phyloP scores from a whole-genome alignment of 1,140 invertebrate genomes.

The Lutraria rhynchaena region DNA sequence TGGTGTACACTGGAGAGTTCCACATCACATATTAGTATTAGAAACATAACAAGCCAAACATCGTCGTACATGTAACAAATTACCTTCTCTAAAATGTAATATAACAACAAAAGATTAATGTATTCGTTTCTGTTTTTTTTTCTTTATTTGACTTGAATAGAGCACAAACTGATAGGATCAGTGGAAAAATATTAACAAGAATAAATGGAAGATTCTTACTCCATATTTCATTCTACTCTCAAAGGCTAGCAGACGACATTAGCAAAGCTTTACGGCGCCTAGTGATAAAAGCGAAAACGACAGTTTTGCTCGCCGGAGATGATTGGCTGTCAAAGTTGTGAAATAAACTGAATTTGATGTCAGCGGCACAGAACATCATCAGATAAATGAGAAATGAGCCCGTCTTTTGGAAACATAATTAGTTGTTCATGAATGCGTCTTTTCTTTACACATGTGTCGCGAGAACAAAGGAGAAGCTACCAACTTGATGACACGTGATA shows the following conservation, averaged over 20 bases:
- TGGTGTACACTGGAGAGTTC: no score
- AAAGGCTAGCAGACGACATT: constrained; percentile 39
- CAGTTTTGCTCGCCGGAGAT: constrained; percentile 38
- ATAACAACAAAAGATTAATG: no score
- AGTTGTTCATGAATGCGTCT: constrained; percentile 5
- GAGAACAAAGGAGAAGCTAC: neutral
- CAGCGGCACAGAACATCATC: constrained; percentile 35
- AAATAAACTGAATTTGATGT: constrained; percentile 62
- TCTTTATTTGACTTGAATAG: no score
- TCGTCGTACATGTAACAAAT: no score
- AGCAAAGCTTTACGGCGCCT: constrained; percentile 45
- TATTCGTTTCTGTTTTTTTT: no score
- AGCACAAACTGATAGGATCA: constrained; percentile 6
- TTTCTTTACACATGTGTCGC: neutral
- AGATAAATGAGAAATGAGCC: constrained; percentile 56
- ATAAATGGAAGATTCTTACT: constrained; percentile 44
- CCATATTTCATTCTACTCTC: constrained; percentile 48
- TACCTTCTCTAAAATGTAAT: no score
- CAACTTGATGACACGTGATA: no score
- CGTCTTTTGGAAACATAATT: constrained; percentile 31
- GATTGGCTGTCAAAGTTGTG: constrained; percentile 57
- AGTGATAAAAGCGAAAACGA: constrained; percentile 58
- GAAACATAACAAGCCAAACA: no score
- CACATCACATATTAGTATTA: no score
- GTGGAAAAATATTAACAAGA: constrained; percentile 37